A percentile compares a stretch with the other conserved stretches of the same genome.
These are phyloP conservation scores for Daubentonia madagascariensis DNA, from an alignment of 2,113 vertebrate genomes.

Conservation along the genomic window DNA sequence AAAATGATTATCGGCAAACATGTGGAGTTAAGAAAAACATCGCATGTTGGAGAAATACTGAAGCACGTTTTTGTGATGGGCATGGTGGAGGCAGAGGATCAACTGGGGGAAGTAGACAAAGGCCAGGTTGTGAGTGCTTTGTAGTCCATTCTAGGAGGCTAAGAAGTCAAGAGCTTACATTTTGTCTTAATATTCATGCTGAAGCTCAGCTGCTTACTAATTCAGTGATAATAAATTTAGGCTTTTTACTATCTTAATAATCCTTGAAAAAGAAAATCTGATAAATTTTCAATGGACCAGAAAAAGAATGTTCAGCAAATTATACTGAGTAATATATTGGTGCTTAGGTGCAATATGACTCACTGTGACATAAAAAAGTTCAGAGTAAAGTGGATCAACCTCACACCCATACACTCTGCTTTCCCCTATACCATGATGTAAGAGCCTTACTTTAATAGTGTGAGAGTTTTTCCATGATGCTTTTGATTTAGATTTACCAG, in stretches of 20 bases:
- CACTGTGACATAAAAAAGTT: not conserved
- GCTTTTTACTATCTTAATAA: conserved; percentile 53
- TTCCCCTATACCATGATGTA: not conserved
- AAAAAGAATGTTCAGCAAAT: conserved; percentile 47
- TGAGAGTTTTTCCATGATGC: not conserved
- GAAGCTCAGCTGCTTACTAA: conserved; percentile 15
- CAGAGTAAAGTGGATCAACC: not conserved
- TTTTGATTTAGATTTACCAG: not conserved
- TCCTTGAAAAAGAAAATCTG: conserved; percentile 62
- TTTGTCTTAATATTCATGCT: not conserved
- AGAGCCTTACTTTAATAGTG: not conserved
- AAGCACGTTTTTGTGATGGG: not conserved
- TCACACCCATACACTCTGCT: not conserved
- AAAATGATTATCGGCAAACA: not conserved
- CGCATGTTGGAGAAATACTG: not conserved
- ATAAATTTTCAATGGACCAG: conserved; percentile 16
- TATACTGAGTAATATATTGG: conserved; percentile 12
- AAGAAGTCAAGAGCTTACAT: not conserved
- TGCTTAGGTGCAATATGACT: not conserved
- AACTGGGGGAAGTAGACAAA: not conserved
- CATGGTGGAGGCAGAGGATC: not conserved
- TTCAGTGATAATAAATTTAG: conserved; percentile 1
- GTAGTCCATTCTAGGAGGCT: not conserved
- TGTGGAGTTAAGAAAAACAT: not conserved
- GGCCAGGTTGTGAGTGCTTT: not conserved